phyloP scores from a whole-genome alignment of 2,113 vertebrate genomes.

The Oreochromis niloticus region DNA sequence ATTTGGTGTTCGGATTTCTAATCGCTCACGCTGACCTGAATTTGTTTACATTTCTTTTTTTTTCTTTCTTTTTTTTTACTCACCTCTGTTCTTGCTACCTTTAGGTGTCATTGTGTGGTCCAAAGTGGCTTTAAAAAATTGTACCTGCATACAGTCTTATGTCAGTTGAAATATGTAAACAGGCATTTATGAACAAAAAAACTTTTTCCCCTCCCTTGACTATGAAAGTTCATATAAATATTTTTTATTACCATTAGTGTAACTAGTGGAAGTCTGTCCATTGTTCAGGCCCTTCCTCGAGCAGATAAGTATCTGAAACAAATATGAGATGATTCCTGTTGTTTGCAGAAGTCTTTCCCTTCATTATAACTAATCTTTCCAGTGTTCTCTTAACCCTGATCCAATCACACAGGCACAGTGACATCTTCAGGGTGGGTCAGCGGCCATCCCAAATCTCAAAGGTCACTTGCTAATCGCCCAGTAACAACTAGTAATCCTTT shows the following conservation, averaged over 20 bases:
- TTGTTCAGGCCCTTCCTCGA: conserved; percentile 12
- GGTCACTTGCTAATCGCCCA: background rate
- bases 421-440: background rate
- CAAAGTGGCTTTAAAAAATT: background rate
- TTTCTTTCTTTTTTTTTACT: background rate
- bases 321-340: conserved; percentile 16
- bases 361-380: background rate
- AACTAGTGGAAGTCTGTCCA: conserved; percentile 9
- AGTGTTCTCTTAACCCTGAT: background rate
- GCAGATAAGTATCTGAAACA: conserved; percentile 14
- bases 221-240: background rate
- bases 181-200: background rate
- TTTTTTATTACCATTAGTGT: background rate
- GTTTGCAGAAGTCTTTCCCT: background rate
- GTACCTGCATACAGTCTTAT: background rate
- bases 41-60: background rate
- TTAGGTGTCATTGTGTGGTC: background rate
- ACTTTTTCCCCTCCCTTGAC: background rate
- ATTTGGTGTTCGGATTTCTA: background rate
- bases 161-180: background rate
- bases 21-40: background rate
- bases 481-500: background rate
- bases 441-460: background rate
- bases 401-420: background rate
- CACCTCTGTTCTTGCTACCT: background rate